A percentile compares a stretch with the other conserved stretches of the same genome.
phyloP scores from a whole-genome alignment of 2,888 invertebrate species.

The Ennomos quercinarius region DNA sequence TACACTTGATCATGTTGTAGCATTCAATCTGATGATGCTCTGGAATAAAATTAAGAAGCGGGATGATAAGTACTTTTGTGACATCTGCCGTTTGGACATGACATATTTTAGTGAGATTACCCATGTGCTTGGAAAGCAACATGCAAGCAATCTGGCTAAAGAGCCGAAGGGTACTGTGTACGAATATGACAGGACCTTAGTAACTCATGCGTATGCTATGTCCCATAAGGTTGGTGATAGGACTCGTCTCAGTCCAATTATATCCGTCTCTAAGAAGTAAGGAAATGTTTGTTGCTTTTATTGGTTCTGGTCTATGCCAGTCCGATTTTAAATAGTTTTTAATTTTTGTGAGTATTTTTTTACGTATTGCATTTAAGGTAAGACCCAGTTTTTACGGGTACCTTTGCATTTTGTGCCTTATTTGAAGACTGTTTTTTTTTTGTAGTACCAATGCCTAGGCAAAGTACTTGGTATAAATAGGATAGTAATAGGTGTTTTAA shows the following conservation, averaged over 20 bases:
- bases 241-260: conserved; percentile 9
- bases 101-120: conserved; percentile 34
- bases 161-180: conserved; percentile 28
- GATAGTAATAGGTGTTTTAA: too few species aligned
- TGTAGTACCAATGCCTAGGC: too few species aligned
- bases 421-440: too few species aligned
- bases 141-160: conserved; percentile 10
- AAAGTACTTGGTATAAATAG: too few species aligned
- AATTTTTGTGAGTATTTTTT: too few species aligned
- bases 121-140: conserved; percentile 14
- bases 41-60: conserved; percentile 34
- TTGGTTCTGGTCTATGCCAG: too few species aligned
- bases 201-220: conserved; percentile 30
- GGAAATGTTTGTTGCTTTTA: not conserved
- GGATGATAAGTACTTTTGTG: conserved; percentile 32
- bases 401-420: too few species aligned
- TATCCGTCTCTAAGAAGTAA: conserved; percentile 8
- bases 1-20: conserved; percentile 24
- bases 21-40: conserved; percentile 34
- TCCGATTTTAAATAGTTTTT: too few species aligned
- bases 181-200: conserved; percentile 26
- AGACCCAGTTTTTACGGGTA: too few species aligned
- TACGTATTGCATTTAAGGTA: too few species aligned
- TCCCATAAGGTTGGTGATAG: conserved; percentile 30
- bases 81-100: conserved; percentile 26